Percentiles rank a stretch among this genome's conserved stretches.
These are phyloP conservation scores for Apodemia mormo DNA, from an alignment of 2,888 invertebrate genomes.

Conservation along the genomic window DNA sequence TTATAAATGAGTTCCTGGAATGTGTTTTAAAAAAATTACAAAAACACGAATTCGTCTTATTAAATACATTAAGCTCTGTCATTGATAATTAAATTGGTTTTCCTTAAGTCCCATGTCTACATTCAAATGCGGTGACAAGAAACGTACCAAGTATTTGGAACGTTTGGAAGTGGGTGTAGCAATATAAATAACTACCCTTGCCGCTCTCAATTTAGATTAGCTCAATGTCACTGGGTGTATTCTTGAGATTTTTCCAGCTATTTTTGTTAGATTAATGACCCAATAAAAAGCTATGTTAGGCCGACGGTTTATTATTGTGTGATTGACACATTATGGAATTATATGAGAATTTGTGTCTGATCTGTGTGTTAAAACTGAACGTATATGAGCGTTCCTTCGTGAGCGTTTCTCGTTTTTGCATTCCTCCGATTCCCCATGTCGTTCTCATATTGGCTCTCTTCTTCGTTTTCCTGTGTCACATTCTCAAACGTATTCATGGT, in stretches of 20 bases:
- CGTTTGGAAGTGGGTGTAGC: conserved; percentile 55
- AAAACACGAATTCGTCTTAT: neutral
- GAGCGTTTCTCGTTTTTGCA: no score
- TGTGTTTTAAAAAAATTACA: no score
- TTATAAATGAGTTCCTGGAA: no score
- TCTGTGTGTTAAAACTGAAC: no score
- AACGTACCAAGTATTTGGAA: conserved; percentile 33
- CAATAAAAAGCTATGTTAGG: neutral
- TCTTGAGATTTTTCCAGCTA: conserved; percentile 10
- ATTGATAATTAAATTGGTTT: neutral
- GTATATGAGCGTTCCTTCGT: no score
- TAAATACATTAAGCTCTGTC: neutral
- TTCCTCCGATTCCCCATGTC: no score
- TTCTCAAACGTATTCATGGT: no score
- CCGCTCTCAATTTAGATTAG: conserved; percentile 54
- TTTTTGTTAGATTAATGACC: conserved; percentile 18
- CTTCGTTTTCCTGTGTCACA: no score
- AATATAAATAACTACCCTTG: conserved; percentile 73
- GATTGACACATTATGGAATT: no score
- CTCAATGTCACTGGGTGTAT: conserved; percentile 66
- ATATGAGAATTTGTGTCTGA: no score
- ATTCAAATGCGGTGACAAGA: conserved; percentile 37
- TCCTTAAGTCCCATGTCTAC: neutral
- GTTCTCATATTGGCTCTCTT: no score
- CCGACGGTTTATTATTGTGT: no score